A percentile compares a stretch with the other conserved stretches of the same genome.
Conservation (phyloP, 2,888 invertebrate species). For the Pyrocoelia pectoralis region DNA sequence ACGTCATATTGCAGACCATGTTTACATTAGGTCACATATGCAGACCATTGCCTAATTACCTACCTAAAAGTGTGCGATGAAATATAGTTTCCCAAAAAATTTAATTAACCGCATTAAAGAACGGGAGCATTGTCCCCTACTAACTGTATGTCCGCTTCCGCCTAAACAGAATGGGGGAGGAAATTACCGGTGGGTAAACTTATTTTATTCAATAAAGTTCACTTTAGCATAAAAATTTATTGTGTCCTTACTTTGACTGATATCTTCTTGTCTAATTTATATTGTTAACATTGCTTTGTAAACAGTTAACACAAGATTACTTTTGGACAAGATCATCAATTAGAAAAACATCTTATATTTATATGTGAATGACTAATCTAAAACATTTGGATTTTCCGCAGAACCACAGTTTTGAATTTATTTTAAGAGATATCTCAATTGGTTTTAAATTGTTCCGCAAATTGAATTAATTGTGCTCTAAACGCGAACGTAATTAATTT, state of each 20-base stretch:
- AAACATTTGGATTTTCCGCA: conserved; percentile 2
- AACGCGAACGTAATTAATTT: too few species aligned
- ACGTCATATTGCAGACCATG: not conserved
- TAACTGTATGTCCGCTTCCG: conserved; percentile 7
- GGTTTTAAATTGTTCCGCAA: not conserved
- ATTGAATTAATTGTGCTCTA: too few species aligned
- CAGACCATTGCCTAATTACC: not conserved
- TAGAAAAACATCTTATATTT: not conserved
- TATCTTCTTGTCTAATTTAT: not conserved
- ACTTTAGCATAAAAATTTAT: not conserved
- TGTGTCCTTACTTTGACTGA: not conserved
- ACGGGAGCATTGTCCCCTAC: conserved; percentile 5
- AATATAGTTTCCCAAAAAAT: conserved; percentile 1
- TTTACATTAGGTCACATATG: not conserved
- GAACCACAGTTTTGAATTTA: conserved; percentile 9
- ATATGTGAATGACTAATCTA: not conserved
- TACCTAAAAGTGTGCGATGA: not conserved
- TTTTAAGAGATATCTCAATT: not conserved
- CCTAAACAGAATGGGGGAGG: not conserved
- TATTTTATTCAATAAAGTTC: not conserved
- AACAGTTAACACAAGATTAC: not conserved
- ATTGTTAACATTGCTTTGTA: not conserved
- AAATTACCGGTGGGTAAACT: conserved; percentile 4
- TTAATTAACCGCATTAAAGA: conserved; percentile 3
- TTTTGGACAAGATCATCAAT: not conserved